Percentiles rank a stretch among this genome's conserved stretches.
These are phyloP conservation scores for Amazona vittata DNA, from an alignment of 2,113 vertebrate genomes.

Conservation along the genomic window DNA sequence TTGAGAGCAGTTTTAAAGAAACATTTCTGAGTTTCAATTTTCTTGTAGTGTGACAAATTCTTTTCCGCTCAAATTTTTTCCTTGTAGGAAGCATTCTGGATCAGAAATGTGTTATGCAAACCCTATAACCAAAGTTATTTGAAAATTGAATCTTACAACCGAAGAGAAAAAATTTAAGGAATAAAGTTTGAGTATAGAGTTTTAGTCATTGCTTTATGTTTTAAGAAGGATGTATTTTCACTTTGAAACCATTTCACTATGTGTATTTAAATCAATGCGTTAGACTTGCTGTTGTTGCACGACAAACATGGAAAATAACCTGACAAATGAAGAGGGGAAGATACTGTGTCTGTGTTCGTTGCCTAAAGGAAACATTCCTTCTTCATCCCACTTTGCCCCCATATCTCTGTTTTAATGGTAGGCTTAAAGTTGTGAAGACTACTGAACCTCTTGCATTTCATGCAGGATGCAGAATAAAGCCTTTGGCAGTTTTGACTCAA, in stretches of 20 bases:
- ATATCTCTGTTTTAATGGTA: neutral
- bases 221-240: neutral
- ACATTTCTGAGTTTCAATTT: neutral
- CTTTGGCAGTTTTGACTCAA: neutral
- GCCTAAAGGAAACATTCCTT: neutral
- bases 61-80: neutral
- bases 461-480: neutral
- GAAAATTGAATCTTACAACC: neutral
- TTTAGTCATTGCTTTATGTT: neutral
- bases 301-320: neutral
- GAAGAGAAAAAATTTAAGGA: neutral
- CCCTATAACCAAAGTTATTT: neutral
- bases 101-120: neutral
- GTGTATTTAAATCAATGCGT: neutral
- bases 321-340: neutral
- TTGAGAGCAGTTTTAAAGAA: neutral
- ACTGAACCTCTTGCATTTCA: neutral
- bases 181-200: neutral
- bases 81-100: neutral
- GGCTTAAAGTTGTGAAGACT: neutral
- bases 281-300: neutral
- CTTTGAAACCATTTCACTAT: neutral
- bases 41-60: neutral
- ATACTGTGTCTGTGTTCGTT: neutral
- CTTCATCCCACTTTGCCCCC: rapidly evolving